Percentiles rank a stretch among this genome's conserved stretches.
These are phyloP conservation scores for Lerema accius DNA, from an alignment of 1,140 invertebrate species.

Conservation along the genomic window DNA sequence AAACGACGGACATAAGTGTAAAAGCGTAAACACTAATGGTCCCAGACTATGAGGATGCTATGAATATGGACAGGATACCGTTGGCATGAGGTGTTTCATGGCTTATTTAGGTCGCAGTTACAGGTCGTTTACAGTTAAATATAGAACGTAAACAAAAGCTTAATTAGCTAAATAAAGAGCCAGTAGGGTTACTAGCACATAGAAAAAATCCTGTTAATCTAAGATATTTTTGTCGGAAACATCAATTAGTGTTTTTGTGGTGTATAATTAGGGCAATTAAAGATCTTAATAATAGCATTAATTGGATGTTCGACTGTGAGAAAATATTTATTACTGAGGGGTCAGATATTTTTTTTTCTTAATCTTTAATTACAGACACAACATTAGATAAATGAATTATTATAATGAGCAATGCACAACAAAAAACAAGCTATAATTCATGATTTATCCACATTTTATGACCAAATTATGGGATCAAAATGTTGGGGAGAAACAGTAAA, in stretches of 20 bases:
- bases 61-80: slow-evolving; percentile 18
- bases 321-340: no score
- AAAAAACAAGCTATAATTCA: no score
- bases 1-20: slow-evolving; percentile 11
- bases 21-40: slow-evolving; percentile 24
- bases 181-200: slow-evolving; percentile 8
- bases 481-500: no score
- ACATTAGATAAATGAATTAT: no score
- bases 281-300: no score
- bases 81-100: slow-evolving; percentile 33
- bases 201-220: not conserved
- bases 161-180: not conserved
- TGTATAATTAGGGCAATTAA: no score
- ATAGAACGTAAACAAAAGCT: slow-evolving; percentile 9
- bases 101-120: slow-evolving; percentile 44
- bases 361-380: no score
- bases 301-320: no score
- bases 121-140: not conserved
- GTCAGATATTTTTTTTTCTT: no score
- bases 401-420: no score
- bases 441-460: no score
- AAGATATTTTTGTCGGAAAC: not conserved
- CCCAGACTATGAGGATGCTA: slow-evolving; percentile 23
- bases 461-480: no score
- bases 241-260: not conserved